Base-by-base conservation (phyloP, 2,797 vertebrate species). In the Anguilla anguilla region DNA sequence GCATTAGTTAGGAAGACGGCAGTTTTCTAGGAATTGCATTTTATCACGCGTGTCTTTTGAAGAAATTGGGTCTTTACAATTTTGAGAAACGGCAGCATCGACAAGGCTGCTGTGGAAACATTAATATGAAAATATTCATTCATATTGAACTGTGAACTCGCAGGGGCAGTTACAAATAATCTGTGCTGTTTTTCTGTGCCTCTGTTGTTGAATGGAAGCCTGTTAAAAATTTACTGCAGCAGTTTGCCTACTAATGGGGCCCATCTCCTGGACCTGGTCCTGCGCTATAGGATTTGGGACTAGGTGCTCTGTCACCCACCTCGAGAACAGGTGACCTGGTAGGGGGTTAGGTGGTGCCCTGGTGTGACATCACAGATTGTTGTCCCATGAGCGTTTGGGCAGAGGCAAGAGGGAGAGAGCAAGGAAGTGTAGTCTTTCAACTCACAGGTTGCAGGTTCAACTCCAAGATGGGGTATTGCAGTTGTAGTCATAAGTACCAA, bases 361-460 rank as follows among this genome's bases (percentile, higher is more conserved):
- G 89, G 90, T 88, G 91, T 90, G 91, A 92, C 90, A 92, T 90
- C 86, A 86, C 86, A 91, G 89, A 86, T 87, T 57, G 88, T 87
- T 88, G 83, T 25, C 87, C 61, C 88, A 88, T 5, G 83, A 88
- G 10, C 88, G 89, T 89, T 90, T 39, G 85, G 93, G 90, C 89
- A 91, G 91, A 90, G 89, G 91, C 87, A 2, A 2, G 39, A 55
- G 9, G 57, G 25, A 59, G 17, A 84, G 49, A 51, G 10, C 28
- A 25, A 87, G 90, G 90, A 92, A 89, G 88, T 92, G 89, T 7
- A 74, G 35, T 35, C 35, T 35, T 35, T 1, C 35, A 35, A 1
- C 35, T 35, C 35, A 35, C 35, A 35, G 35, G 35, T 35, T 35
- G 35, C 35, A 35, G 35, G 35, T 35, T 35, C 35, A 35, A 35